These are phyloP conservation scores for Parazoanthus darwini DNA, from an alignment of 92 coral and sea anemone genomes.

Conservation along the genomic window DNA sequence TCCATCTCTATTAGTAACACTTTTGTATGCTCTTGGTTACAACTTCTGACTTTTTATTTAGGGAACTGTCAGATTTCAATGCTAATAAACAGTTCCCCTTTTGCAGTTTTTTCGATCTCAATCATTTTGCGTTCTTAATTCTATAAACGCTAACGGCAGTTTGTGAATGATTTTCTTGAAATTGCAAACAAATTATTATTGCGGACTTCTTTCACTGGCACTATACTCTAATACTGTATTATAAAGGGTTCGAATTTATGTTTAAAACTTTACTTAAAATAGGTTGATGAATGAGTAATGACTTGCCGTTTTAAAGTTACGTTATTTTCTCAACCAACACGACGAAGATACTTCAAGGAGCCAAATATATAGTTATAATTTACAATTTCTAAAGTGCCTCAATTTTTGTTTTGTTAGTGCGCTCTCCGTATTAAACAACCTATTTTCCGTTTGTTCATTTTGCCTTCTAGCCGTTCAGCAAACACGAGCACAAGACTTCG, in stretches of 20 bases:
- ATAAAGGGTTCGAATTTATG: background rate
- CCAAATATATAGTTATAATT: constrained; percentile 36
- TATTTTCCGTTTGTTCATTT: constrained; percentile 14
- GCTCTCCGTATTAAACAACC: background rate
- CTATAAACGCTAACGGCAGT: background rate
- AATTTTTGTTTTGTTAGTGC: constrained; percentile 6
- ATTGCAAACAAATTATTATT: background rate
- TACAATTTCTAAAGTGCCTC: constrained; percentile 1
- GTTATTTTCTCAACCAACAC: background rate
- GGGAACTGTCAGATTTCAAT: background rate
- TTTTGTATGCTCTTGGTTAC: background rate
- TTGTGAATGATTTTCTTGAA: background rate
- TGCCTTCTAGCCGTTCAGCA: constrained; percentile 76
- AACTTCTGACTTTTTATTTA: background rate
- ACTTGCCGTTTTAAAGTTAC: constrained; percentile 16
- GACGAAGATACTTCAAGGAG: background rate
- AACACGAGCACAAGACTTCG: constrained; percentile 78
- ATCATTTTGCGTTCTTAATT: background rate
- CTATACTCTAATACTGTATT: background rate
- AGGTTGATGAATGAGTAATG: background rate
- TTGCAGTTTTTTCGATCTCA: too few relatives aligned
- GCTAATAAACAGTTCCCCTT: background rate
- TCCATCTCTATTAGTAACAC: background rate
- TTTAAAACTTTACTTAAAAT: background rate
- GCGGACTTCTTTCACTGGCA: background rate